A percentile compares a stretch with the other conserved stretches of the same genome.
These are phyloP conservation scores for Hiodon alosoides DNA, from an alignment of 2,113 vertebrate genomes.

Conservation along the genomic window DNA sequence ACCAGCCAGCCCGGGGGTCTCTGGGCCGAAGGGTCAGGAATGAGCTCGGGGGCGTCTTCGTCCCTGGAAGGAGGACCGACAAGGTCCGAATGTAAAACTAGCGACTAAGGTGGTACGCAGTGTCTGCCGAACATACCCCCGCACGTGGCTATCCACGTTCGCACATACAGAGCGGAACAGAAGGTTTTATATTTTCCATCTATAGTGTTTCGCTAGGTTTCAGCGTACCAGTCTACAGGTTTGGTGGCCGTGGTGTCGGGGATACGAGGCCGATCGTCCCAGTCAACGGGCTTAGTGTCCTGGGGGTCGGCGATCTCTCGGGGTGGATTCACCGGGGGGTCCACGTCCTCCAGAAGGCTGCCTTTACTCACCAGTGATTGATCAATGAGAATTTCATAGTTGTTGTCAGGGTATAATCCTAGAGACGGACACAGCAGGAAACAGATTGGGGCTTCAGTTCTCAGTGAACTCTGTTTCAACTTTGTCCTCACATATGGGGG, in stretches of 20 bases:
- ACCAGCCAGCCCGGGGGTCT: conserved; percentile 78
- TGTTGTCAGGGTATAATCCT: conserved; percentile 47
- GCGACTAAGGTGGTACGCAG: not conserved
- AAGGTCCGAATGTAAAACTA: not conserved
- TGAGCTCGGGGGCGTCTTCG: conserved; percentile 75
- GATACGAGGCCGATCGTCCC: conserved; percentile 34
- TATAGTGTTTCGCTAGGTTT: not conserved
- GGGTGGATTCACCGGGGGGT: conserved; percentile 29
- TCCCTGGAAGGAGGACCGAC: conserved; percentile 58
- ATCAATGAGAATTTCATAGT: conserved; percentile 46
- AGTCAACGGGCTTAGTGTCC: conserved; percentile 33
- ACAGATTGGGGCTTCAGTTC: not conserved
- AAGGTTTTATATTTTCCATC: not conserved
- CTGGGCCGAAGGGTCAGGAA: conserved; percentile 66
- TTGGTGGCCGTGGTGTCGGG: conserved; percentile 32
- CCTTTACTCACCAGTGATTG: conserved; percentile 40
- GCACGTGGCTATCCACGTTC: too few species aligned
- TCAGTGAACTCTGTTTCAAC: too few species aligned
- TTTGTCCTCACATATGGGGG: too few species aligned
- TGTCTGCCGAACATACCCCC: not conserved
- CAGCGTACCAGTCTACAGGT: conserved; percentile 36
- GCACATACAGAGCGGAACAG: too few species aligned
- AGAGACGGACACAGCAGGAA: conserved; percentile 9
- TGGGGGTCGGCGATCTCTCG: conserved; percentile 30
- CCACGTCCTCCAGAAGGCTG: conserved; percentile 39